Percentiles rank a stretch among this genome's conserved stretches.
These are phyloP conservation scores for Agonopterix alstromeriana DNA, from an alignment of 2,888 invertebrate genomes.

Conservation along the genomic window DNA sequence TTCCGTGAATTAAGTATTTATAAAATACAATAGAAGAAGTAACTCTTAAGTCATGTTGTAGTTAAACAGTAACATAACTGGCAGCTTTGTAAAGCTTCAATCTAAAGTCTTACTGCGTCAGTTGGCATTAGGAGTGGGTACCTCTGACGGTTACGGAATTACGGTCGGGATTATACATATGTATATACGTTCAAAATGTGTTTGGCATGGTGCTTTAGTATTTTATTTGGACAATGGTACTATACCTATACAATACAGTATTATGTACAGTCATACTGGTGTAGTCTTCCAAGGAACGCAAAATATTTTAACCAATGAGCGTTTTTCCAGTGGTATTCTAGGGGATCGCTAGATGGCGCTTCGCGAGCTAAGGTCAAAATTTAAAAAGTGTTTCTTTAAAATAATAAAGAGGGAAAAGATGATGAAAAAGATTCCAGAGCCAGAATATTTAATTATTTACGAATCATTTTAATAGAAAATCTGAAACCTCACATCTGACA, in stretches of 20 bases:
- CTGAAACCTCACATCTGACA: too few species aligned
- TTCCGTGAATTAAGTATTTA: slow-evolving; percentile 65
- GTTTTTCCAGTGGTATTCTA: neutral
- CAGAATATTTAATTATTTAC: too few species aligned
- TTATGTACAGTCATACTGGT: slow-evolving; percentile 57
- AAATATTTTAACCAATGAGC: slow-evolving; percentile 1
- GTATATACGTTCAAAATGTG: slow-evolving; percentile 46
- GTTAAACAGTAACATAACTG: slow-evolving; percentile 37
- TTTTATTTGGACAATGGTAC: slow-evolving; percentile 56
- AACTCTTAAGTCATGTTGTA: slow-evolving; percentile 43
- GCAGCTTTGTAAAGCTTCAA: slow-evolving; percentile 33
- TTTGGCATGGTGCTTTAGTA: slow-evolving; percentile 65
- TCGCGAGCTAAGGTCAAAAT: too few species aligned
- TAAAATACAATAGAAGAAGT: slow-evolving; percentile 58
- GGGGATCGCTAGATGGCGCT: neutral
- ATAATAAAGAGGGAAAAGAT: too few species aligned
- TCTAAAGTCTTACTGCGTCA: slow-evolving; percentile 8
- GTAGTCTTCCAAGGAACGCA: slow-evolving; percentile 65
- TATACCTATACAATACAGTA: slow-evolving; percentile 51
- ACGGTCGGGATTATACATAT: slow-evolving; percentile 23
- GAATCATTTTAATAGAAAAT: too few species aligned
- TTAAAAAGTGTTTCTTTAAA: too few species aligned
- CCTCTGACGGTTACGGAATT: slow-evolving; percentile 18
- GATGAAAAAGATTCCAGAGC: too few species aligned
- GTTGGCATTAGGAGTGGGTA: slow-evolving; percentile 19